Conservation (phyloP, 2,888 invertebrate genomes). For the Cartodere bifasciata region DNA sequence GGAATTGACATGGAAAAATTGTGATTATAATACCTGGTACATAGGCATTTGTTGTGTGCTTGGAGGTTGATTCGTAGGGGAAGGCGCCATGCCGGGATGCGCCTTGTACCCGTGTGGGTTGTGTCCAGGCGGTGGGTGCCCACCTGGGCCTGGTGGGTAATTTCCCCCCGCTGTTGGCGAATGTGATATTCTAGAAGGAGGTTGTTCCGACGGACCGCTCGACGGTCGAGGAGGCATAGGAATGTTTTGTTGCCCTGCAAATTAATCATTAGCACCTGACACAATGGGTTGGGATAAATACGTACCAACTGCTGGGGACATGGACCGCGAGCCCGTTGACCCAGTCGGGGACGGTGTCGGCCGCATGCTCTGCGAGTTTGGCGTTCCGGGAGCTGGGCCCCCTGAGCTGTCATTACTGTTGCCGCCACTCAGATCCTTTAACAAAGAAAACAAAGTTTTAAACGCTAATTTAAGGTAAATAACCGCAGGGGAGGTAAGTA, state of each 20-base stretch:
- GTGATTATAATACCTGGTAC: too few species aligned
- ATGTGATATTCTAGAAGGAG: conserved; percentile 53
- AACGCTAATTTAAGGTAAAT: too few species aligned
- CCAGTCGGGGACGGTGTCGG: conserved; percentile 89
- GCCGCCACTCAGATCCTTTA: conserved; percentile 69
- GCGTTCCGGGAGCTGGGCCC: conserved; percentile 53
- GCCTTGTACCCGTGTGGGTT: conserved; percentile 43
- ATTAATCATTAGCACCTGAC: background rate
- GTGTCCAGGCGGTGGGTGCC: conserved; percentile 36
- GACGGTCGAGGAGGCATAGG: conserved; percentile 93
- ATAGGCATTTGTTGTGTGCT: conserved; percentile 39
- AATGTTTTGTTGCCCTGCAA: conserved; percentile 76
- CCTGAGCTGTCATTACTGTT: conserved; percentile 49
- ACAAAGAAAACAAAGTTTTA: conserved; percentile 21
- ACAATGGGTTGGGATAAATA: conserved; percentile 20
- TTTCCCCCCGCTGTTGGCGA: conserved; percentile 46
- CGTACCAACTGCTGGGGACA: conserved; percentile 95
- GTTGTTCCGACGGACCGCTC: conserved; percentile 61
- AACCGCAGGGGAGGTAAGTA: too few species aligned
- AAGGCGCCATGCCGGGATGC: conserved; percentile 38
- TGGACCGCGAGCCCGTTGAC: conserved; percentile 88
- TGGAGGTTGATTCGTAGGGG: conserved; percentile 30
- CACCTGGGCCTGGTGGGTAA: conserved; percentile 48
- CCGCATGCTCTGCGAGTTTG: conserved; percentile 70
- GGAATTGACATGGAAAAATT: too few species aligned